Conservation (phyloP, 2,888 invertebrate genomes). For the Pristionchus maxplancki region DNA sequence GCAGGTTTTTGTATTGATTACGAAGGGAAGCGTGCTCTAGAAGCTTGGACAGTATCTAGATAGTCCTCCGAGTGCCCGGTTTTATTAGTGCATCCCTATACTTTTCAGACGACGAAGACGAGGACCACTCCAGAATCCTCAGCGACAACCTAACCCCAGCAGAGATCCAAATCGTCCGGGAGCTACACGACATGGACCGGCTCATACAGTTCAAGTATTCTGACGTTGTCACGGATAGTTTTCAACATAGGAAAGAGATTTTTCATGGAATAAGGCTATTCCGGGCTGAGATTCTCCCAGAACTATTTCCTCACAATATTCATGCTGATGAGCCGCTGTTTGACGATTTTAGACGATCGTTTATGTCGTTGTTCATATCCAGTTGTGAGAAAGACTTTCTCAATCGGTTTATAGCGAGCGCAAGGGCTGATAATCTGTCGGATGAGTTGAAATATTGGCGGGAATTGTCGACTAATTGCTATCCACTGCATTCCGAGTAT, state of each 20-base stretch:
- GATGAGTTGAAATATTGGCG: background rate
- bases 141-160: background rate
- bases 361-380: background rate
- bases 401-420: background rate
- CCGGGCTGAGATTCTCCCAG: background rate
- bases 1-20: no score
- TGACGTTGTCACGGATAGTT: background rate
- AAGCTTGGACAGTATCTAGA: no score
- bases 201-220: background rate
- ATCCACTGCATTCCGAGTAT: background rate
- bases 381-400: conserved; percentile 4
- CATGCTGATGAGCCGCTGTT: background rate
- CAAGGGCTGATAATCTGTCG: background rate
- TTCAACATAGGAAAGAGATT: background rate
- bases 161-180: background rate
- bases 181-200: background rate
- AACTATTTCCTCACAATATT: background rate
- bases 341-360: background rate
- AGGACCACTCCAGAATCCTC: no score
- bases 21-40: no score
- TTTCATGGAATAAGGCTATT: background rate
- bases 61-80: no score
- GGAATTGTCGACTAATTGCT: background rate
- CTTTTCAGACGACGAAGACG: no score
- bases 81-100: no score